Evolutionary conservation across 2,113 vertebrate genomes (phyloP).

Genomic region (Australoheros scitulus): DNA sequence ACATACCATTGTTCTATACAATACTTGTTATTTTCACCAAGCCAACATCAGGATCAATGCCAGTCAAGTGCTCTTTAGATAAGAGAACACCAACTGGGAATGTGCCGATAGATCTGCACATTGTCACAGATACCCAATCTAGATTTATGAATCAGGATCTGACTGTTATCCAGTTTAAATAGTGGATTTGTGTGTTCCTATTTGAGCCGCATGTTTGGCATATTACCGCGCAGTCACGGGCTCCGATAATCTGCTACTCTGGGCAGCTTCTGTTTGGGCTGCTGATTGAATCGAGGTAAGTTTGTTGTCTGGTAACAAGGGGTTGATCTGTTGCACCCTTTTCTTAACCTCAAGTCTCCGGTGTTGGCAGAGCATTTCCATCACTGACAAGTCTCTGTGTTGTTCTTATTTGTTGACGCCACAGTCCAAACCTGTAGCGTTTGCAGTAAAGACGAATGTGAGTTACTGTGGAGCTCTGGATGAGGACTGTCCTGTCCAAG

Average conservation of each 20-base stretch:
- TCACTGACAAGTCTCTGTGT: neutral
- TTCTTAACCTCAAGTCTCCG: neutral
- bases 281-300: neutral
- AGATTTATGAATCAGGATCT: neutral
- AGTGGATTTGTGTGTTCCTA: neutral
- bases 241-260: neutral
- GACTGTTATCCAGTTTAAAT: neutral
- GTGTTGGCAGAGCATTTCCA: neutral
- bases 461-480: slow-evolving; percentile 94
- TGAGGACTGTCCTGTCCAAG: slow-evolving; percentile 95
- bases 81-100: neutral
- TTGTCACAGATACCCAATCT: neutral
- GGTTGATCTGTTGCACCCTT: neutral
- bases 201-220: neutral
- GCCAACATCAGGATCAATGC: neutral
- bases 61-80: too few species aligned
- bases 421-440: slow-evolving; percentile 95
- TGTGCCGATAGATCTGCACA: neutral
- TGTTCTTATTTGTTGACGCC: neutral
- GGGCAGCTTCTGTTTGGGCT: neutral
- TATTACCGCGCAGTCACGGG: neutral
- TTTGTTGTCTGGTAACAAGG: neutral
- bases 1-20: neutral
- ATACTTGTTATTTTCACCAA: neutral
- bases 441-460: slow-evolving; percentile 95